phyloP scores from a whole-genome alignment of 2,113 vertebrate species.

The Corythaixoides concolor region DNA sequence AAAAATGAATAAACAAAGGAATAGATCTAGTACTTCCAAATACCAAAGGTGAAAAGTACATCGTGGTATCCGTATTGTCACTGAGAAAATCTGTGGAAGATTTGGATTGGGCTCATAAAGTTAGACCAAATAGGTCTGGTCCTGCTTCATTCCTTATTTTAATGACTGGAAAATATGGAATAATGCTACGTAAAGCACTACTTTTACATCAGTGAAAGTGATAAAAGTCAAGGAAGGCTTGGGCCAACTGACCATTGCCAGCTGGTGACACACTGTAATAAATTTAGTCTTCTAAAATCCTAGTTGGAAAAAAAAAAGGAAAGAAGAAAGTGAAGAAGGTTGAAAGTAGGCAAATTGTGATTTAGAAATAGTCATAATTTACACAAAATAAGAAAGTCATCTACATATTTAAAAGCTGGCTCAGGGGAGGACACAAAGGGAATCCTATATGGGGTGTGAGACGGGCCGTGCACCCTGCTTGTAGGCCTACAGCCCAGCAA shows the following conservation, averaged over 20 bases:
- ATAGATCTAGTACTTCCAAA: background rate
- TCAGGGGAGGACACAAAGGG: background rate
- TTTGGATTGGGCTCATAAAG: background rate
- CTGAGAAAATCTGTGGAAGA: background rate
- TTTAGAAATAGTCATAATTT: background rate
- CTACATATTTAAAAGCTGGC: background rate
- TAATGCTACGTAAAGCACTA: background rate
- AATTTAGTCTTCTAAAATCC: background rate
- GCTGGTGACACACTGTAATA: background rate
- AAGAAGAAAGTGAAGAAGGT: accelerated
- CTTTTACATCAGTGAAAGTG: background rate
- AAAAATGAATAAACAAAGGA: background rate
- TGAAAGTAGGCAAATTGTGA: background rate
- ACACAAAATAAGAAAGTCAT: background rate
- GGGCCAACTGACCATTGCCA: background rate
- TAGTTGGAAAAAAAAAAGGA: background rate
- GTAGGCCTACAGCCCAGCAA: too few relatives aligned
- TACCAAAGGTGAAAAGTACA: background rate
- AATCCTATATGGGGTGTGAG: background rate
- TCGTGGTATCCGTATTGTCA: background rate
- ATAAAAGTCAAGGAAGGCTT: background rate
- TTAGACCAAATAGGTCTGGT: background rate
- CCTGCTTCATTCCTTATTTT: background rate
- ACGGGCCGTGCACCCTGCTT: too few relatives aligned
- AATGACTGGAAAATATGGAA: background rate